Conservation (phyloP, 2,113 vertebrate genomes). For the Setophaga kirtlandii region DNA sequence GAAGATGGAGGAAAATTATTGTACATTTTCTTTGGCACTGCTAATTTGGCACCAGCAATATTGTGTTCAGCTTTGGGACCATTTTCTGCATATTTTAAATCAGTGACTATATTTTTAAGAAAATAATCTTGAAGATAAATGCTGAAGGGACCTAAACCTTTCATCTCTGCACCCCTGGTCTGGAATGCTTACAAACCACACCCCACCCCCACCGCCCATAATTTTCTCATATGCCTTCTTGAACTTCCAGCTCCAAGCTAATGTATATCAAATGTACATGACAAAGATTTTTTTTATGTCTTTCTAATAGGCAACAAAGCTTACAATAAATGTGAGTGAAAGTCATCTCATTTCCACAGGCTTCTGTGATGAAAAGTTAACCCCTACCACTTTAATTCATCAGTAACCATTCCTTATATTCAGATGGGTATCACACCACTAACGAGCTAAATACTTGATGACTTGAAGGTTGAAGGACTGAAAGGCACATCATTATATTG, state of each 20-base stretch:
- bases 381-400: neutral
- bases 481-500: rapidly evolving
- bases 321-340: neutral
- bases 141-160: neutral
- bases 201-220: rapidly evolving
- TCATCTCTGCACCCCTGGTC: neutral
- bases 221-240: neutral
- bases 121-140: neutral
- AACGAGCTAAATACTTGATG: neutral
- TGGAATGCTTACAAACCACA: neutral
- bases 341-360: neutral
- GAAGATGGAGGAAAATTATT: neutral
- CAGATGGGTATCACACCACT: neutral
- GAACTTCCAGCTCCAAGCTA: neutral
- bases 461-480: neutral
- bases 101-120: neutral
- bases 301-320: neutral
- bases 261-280: neutral
- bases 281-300: neutral
- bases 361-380: neutral
- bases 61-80: neutral
- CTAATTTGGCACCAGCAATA: neutral
- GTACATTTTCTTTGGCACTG: neutral
- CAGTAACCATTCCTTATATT: neutral
- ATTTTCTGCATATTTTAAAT: neutral